These are phyloP conservation scores for Sycon ciliatum DNA, from an alignment of 37 sponge, comb jelly and placozoan species.

Conservation along the genomic window DNA sequence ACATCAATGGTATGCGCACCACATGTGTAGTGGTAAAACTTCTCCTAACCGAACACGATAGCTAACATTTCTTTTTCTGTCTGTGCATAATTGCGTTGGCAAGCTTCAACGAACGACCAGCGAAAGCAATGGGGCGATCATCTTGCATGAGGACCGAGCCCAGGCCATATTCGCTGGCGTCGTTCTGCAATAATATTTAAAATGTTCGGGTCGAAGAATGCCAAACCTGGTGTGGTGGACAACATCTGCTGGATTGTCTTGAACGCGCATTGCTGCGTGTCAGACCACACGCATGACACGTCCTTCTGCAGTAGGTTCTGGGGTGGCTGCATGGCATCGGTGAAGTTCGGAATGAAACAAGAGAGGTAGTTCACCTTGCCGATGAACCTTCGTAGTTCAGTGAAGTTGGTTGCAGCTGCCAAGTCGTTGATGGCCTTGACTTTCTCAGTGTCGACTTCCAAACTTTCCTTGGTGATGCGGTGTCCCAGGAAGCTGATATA, in stretches of 20 bases:
- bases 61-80: slow-evolving; percentile 26
- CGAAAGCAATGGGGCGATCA: neutral
- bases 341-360: slow-evolving; percentile 40
- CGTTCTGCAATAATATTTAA: slow-evolving; percentile 22
- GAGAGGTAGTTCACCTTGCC: slow-evolving; percentile 34
- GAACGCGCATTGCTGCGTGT: slow-evolving; percentile 25
- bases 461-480: slow-evolving; percentile 23
- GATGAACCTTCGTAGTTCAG: slow-evolving; percentile 35
- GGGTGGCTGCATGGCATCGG: slow-evolving; percentile 27
- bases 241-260: slow-evolving; percentile 15
- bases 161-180: slow-evolving; percentile 30
- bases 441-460: slow-evolving; percentile 33
- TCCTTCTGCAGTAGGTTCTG: slow-evolving; percentile 35
- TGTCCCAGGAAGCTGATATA: slow-evolving; percentile 38
- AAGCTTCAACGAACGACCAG: neutral
- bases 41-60: slow-evolving; percentile 17
- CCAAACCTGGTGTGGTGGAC: slow-evolving; percentile 21
- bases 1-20: neutral
- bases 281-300: slow-evolving; percentile 30
- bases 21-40: slow-evolving; percentile 10
- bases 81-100: neutral
- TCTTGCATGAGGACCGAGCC: slow-evolving; percentile 12
- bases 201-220: slow-evolving; percentile 29
- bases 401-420: slow-evolving; percentile 27
- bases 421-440: slow-evolving; percentile 38